Evolutionary conservation across 2,888 invertebrate species (phyloP).

Genomic region (Emmelina monodactyla): DNA sequence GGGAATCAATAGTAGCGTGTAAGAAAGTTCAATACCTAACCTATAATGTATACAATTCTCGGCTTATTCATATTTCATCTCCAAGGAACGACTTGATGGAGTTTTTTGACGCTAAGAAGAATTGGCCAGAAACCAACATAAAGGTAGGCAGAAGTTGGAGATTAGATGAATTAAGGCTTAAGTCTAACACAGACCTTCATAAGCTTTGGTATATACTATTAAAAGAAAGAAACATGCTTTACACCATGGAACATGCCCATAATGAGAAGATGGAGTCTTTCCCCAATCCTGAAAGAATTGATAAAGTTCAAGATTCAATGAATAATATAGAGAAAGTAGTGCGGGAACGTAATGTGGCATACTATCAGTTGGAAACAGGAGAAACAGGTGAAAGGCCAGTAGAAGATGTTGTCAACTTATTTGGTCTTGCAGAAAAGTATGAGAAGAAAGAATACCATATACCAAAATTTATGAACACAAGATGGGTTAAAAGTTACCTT

Average conservation of each 20-base stretch:
- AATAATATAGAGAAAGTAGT: constrained; percentile 89
- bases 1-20: no score
- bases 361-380: constrained; percentile 88
- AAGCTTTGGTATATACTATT: constrained; percentile 92
- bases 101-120: constrained; percentile 87
- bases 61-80: constrained; percentile 40
- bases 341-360: constrained; percentile 91
- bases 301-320: constrained; percentile 96
- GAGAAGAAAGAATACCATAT: constrained; percentile 68
- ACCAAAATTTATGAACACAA: constrained; percentile 72
- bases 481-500: constrained; percentile 68
- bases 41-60: no score
- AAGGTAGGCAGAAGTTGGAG: constrained; percentile 89
- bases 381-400: constrained; percentile 80
- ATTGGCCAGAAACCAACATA: constrained; percentile 81
- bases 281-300: constrained; percentile 91
- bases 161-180: constrained; percentile 89
- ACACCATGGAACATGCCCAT: constrained; percentile 92
- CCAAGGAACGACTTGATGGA: constrained; percentile 72
- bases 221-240: constrained; percentile 96
- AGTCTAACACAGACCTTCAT: constrained; percentile 94
- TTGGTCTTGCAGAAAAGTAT: constrained; percentile 70
- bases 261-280: constrained; percentile 72
- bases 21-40: no score
- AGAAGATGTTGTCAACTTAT: constrained; percentile 58